Conservation (phyloP, 2,888 invertebrate genomes). For the Drosophila picticornis region DNA sequence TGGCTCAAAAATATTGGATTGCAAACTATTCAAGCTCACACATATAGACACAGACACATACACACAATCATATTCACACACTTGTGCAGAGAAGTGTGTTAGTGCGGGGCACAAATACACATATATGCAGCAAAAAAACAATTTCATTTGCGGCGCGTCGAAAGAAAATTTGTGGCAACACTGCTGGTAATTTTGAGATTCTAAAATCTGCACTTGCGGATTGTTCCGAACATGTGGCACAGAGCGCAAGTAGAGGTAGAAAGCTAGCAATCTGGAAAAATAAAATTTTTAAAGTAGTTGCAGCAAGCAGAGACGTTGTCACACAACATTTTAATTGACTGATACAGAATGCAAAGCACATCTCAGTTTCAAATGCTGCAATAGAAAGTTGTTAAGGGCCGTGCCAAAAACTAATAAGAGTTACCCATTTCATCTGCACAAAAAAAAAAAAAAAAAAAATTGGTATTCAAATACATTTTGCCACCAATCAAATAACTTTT, state of each 20-base stretch:
- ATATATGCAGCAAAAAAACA: slow-evolving; percentile 32
- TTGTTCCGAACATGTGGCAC: slow-evolving; percentile 5
- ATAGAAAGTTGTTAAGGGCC: slow-evolving; percentile 15
- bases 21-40: slow-evolving; percentile 5
- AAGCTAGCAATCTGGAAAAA: background rate
- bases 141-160: slow-evolving; percentile 56
- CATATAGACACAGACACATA: background rate
- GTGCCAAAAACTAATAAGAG: slow-evolving; percentile 10
- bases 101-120: slow-evolving; percentile 33
- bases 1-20: slow-evolving; percentile 30
- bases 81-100: slow-evolving; percentile 30
- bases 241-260: background rate
- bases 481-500: background rate
- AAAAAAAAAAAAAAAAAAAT: too few species aligned
- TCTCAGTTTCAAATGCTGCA: slow-evolving; percentile 4
- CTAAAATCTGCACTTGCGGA: slow-evolving; percentile 43
- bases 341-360: slow-evolving; percentile 32
- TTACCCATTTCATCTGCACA: background rate
- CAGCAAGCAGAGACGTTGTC: background rate
- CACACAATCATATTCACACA: background rate
- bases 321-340: slow-evolving; percentile 3
- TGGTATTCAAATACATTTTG: background rate
- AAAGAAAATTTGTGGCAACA: slow-evolving; percentile 49
- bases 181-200: slow-evolving; percentile 36
- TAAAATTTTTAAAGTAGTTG: background rate